Base-by-base conservation (phyloP, 1,140 invertebrate genomes). In the Achroia grisella region DNA sequence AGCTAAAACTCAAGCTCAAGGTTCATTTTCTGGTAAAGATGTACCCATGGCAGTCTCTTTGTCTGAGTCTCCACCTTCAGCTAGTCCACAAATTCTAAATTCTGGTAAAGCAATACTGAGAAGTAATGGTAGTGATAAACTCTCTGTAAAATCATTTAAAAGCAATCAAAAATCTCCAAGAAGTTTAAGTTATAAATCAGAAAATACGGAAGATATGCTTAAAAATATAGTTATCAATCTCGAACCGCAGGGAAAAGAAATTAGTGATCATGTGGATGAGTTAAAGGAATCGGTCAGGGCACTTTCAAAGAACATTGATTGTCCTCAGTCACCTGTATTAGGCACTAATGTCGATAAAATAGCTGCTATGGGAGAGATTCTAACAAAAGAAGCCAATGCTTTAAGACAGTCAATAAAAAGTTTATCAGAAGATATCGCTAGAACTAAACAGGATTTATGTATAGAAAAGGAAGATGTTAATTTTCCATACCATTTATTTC, bases 401-500 rank as follows among this genome's bases (percentile, higher is more conserved):
- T 53, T 84, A 23, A 67, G 73, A 49, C 30, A 70, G 15, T 84
- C 80, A 0, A 79, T 84, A 32, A 78, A 70, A 50, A 53, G 54
- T 50, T 68, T 82, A 32, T 71, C 71, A 13, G 41, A 71, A 31
- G 73, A 81, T 43, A 76, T 81, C 31, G 61, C 34, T 27, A 52
- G 51, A 17, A 81, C 75, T 10, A 81, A 79, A 62, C 39, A 65
- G 37, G 71, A 73, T 44, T 36, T 81, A 39, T 48, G 44, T 10
- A 4, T 9, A 3, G 50, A 61, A 29, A 44, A 66, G n/a, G 69
- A 73, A 40, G 58, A 76, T 43, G 65, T 74, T 0, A 76, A 75
- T 51, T 80, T 80, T 47, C 77, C 77, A 4, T 84, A 84, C 48
- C 80, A 81, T 39, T 52, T 84, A 3, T 84, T 84, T 50, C 46